Evolutionary conservation across 1,140 invertebrate species (phyloP).

Genomic region (Eupristina koningsbergeri): DNA sequence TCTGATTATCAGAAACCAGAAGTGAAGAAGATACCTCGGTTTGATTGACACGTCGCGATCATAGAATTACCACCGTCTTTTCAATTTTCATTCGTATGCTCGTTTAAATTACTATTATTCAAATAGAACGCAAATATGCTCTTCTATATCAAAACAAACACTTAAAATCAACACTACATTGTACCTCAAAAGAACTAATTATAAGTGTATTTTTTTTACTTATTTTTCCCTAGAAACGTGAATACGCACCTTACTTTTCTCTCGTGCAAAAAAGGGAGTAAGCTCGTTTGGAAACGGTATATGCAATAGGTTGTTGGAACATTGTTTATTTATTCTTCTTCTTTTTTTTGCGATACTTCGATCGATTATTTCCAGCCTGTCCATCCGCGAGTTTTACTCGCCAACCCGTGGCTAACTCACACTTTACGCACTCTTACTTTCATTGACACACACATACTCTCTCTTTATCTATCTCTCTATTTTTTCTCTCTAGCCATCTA

Average conservation of each 20-base stretch:
- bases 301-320: constrained; percentile 17
- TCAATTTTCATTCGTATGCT: constrained; percentile 5
- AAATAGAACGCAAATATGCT: constrained; percentile 5
- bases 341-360: not conserved
- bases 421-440: not conserved
- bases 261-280: constrained; percentile 10
- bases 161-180: constrained; percentile 28
- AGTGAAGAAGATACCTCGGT: not conserved
- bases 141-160: constrained; percentile 23
- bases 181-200: constrained; percentile 28
- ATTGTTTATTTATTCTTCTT: not conserved
- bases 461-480: not conserved
- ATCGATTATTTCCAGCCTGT: not conserved
- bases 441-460: not conserved
- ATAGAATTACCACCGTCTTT: constrained; percentile 18
- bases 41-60: not conserved
- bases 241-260: not conserved
- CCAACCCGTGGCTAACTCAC: constrained; percentile 21
- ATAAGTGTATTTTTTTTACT: constrained; percentile 21
- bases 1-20: not conserved
- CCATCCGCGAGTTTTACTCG: constrained; percentile 18
- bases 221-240: constrained; percentile 1
- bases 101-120: constrained; percentile 24
- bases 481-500: constrained; percentile 7
- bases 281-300: constrained; percentile 23